phyloP scores from a whole-genome alignment of 1,140 invertebrate species.

The Camponotus vicinus region DNA sequence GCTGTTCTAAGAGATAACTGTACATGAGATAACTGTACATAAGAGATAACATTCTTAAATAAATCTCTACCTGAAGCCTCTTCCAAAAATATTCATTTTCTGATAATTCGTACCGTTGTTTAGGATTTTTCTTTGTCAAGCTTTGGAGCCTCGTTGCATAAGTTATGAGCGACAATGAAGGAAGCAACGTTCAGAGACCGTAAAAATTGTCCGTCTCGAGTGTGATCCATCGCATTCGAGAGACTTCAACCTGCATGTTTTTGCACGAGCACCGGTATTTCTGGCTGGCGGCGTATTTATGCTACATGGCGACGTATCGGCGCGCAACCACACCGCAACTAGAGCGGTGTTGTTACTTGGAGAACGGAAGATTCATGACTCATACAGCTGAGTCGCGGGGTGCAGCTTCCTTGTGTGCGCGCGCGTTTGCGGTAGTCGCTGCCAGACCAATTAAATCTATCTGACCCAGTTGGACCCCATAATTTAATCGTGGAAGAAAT shows the following conservation, averaged over 20 bases:
- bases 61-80: not conserved
- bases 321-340: conserved; percentile 27
- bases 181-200: not conserved
- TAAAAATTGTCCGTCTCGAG: not conserved
- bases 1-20: not conserved
- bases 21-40: not conserved
- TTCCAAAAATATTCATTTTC: not conserved
- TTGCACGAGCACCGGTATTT: conserved; percentile 49
- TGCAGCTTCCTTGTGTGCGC: not conserved
- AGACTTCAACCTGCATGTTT: conserved; percentile 46
- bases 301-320: conserved; percentile 29
- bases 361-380: conserved; percentile 64
- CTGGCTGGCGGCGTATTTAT: conserved; percentile 35
- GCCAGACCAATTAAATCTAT: not conserved
- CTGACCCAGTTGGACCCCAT: not conserved
- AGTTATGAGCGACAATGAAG: not conserved
- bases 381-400: not conserved
- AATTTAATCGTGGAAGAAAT: not conserved
- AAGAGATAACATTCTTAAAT: too few species aligned
- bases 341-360: conserved; percentile 21
- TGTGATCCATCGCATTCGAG: conserved; percentile 22
- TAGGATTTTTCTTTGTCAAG: not conserved
- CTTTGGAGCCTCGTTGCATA: not conserved
- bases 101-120: not conserved
- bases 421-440: not conserved